phyloP scores from a whole-genome alignment of 2,797 vertebrate species.

The Austrolebias charrua region DNA sequence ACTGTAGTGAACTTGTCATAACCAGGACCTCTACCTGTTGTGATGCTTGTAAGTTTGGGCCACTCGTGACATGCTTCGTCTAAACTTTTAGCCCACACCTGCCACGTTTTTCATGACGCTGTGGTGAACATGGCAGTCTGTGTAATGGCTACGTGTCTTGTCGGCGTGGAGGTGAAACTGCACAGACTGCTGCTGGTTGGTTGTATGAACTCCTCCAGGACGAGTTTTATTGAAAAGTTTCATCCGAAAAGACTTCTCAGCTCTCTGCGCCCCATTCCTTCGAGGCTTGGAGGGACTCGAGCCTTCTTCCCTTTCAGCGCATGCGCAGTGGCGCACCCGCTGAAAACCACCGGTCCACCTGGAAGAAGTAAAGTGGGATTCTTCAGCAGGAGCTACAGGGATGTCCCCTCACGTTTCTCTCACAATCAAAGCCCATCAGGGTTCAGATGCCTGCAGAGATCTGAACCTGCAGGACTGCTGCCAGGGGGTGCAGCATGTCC shows the following conservation, averaged over 20 bases:
- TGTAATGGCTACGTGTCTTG: slow-evolving; percentile 29
- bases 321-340: background rate
- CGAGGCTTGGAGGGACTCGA: slow-evolving; percentile 1
- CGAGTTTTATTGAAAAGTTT: slow-evolving; percentile 14
- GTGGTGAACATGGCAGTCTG: slow-evolving; percentile 47
- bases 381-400: slow-evolving; percentile 24
- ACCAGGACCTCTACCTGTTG: background rate
- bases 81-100: background rate
- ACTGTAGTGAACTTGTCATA: background rate
- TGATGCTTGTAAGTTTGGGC: background rate
- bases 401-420: background rate
- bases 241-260: slow-evolving; percentile 30
- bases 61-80: background rate
- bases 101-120: background rate
- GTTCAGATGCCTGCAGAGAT: slow-evolving; percentile 15
- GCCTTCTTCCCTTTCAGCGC: background rate
- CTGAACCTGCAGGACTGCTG: slow-evolving; percentile 24
- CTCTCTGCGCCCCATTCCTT: slow-evolving; percentile 9
- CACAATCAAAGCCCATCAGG: slow-evolving; percentile 5
- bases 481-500: slow-evolving; percentile 34
- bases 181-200: slow-evolving; percentile 40
- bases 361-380: slow-evolving; percentile 8
- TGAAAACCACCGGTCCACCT: background rate
- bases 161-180: slow-evolving; percentile 23
- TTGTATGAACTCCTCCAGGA: slow-evolving; percentile 35